Base-by-base conservation (phyloP, 2,888 invertebrate genomes). In the Allophyes oxyacanthae region DNA sequence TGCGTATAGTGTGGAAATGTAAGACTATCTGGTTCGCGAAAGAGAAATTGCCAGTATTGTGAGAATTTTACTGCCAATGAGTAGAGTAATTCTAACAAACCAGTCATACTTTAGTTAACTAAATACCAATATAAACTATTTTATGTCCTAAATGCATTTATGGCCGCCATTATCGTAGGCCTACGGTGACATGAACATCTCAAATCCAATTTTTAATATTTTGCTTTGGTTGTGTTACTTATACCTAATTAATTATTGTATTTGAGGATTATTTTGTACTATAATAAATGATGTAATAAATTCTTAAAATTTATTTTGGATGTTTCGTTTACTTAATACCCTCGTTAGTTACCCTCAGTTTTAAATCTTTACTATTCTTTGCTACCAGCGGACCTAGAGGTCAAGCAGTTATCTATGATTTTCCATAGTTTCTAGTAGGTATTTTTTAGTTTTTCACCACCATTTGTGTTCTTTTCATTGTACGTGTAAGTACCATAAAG, bases 161-260 rank as follows among this genome's bases (percentile, higher is more conserved):
- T 78, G 87, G 86, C 81, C 83, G 75, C 78, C 72, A 73, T 64
- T 78, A 71, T 61, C 71, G 77, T 72, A 77, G 84, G 85, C 85
- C 84, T 84, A 78, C 79, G 79, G 86, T 83, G 86, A 84, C 82
- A 83, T 83, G 64, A 83, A 85, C 87, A 81, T 86, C 85, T 91
- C 88, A 91, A 89, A 91, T 91, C 85, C 90, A 90, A 89, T 88
- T 87, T 89, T 87, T 90, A 89, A 92, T 89, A 87, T 92, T 91
- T 92, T 91, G 92, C 91, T 93, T 93, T 90, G 93, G 93, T 94
- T 94, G 93, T 94, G 93, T 93, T 93, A 92, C 90, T 90, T 92
- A 90, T 91, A 90, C 85, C 85, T 88, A 86, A 85, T 89, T 90
- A 88, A 90, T 90, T 90, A 91, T 88, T 90, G 88, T 92, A 93